Conservation (phyloP, 1,140 invertebrate genomes). For the Mactra quadrangularis region DNA sequence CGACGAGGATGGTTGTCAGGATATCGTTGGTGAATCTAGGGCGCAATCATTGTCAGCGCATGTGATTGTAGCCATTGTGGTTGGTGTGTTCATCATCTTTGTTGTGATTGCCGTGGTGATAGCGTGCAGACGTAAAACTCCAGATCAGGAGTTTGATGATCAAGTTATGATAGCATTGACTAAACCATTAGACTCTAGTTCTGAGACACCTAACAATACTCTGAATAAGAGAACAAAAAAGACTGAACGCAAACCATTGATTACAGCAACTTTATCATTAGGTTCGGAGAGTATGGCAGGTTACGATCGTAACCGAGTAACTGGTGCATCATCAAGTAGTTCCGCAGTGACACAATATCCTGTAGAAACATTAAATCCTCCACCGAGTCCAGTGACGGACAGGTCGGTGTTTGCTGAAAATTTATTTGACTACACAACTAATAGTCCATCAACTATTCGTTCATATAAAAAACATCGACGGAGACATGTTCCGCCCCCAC, state of each 20-base stretch:
- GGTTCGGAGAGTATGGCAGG: slow-evolving; percentile 70
- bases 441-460: slow-evolving; percentile 80
- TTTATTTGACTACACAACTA: slow-evolving; percentile 76
- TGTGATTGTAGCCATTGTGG: slow-evolving; percentile 79
- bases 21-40: neutral
- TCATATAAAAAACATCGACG: slow-evolving; percentile 86
- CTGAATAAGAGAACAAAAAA: slow-evolving; percentile 41
- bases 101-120: slow-evolving; percentile 77
- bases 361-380: slow-evolving; percentile 93
- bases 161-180: slow-evolving; percentile 72
- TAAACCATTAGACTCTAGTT: slow-evolving; percentile 23
- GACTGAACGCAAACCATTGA: slow-evolving; percentile 49
- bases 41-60: slow-evolving; percentile 66
- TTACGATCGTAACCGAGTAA: slow-evolving; percentile 92
- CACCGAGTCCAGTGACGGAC: slow-evolving; percentile 92
- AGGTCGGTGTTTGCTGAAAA: slow-evolving; percentile 81
- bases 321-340: slow-evolving; percentile 90
- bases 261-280: slow-evolving; percentile 67
- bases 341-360: slow-evolving; percentile 88
- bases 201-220: slow-evolving; percentile 38
- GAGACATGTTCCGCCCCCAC: slow-evolving; percentile 90
- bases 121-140: slow-evolving; percentile 78
- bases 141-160: slow-evolving; percentile 38
- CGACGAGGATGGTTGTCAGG: slow-evolving; percentile 85
- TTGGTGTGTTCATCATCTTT: slow-evolving; percentile 76